Conservation (phyloP, 2,113 vertebrate species). For the Dromas ardeola region DNA sequence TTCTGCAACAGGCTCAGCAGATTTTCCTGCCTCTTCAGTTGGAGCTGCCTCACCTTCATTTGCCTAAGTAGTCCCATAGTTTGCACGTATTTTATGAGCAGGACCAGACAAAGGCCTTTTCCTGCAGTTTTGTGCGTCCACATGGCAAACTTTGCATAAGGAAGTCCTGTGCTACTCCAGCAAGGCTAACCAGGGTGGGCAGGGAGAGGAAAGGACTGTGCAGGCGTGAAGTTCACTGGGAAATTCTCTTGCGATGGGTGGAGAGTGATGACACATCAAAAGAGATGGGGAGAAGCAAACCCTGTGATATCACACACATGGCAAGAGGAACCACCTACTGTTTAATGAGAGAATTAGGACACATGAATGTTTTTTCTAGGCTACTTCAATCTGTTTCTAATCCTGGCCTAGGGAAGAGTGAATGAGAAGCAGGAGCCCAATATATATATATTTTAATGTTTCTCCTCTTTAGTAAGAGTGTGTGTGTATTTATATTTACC, state of each 20-base stretch:
- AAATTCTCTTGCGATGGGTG: not conserved
- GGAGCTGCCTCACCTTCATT: not conserved
- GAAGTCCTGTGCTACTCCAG: not conserved
- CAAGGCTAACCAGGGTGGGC: rapidly evolving
- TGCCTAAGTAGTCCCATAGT: not conserved
- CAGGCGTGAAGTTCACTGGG: not conserved
- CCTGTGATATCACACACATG: not conserved
- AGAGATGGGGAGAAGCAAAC: not conserved
- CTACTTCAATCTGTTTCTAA: constrained; percentile 42
- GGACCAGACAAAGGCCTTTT: not conserved
- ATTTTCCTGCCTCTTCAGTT: not conserved
- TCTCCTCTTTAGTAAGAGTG: not conserved
- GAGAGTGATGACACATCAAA: not conserved
- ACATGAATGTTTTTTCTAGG: not conserved
- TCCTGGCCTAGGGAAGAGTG: not conserved
- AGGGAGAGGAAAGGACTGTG: not conserved
- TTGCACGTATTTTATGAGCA: not conserved
- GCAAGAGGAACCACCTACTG: not conserved
- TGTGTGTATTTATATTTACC: not conserved
- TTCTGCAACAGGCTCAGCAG: not conserved
- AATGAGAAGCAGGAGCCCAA: constrained; percentile 7
- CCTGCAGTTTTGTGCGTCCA: not conserved
- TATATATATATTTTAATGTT: not conserved
- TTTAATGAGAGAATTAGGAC: not conserved
- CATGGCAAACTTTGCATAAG: not conserved